phyloP scores from a whole-genome alignment of 2,888 invertebrate species.

The Prostheceraeus crozeri region DNA sequence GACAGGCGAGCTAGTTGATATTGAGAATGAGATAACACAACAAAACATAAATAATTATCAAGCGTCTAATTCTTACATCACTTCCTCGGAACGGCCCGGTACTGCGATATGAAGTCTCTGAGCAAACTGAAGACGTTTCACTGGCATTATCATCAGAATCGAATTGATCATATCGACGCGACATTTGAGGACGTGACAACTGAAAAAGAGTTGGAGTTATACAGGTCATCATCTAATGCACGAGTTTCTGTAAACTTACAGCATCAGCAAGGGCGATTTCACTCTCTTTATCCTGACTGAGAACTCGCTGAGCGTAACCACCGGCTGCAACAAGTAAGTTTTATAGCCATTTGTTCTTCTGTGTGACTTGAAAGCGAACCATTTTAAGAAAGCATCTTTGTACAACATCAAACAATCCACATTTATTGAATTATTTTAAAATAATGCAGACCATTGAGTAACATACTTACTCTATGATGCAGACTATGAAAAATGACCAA shows the following conservation, averaged over 20 bases:
- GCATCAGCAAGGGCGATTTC: constrained; percentile 74
- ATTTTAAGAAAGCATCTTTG: too few species aligned
- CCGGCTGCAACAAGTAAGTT: too few species aligned
- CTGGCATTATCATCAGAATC: constrained; percentile 57
- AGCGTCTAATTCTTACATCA: too few species aligned
- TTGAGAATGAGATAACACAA: background rate
- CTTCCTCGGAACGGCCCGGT: constrained; percentile 24
- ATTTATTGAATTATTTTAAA: too few species aligned
- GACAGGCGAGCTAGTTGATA: too few species aligned
- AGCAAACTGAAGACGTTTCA: constrained; percentile 89
- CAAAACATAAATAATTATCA: background rate
- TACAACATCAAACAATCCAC: too few species aligned
- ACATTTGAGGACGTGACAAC: constrained; percentile 21
- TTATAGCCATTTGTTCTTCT: too few species aligned
- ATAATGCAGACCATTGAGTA: too few species aligned
- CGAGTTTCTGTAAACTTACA: too few species aligned
- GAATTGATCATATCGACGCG: constrained; percentile 26
- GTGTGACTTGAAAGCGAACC: too few species aligned
- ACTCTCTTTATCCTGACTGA: constrained; percentile 68
- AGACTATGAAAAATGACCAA: too few species aligned
- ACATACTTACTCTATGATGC: too few species aligned
- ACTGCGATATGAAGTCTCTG: constrained; percentile 61
- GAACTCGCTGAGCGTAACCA: constrained; percentile 72
- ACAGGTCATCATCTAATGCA: background rate
- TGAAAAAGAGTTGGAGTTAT: constrained; percentile 14